phyloP scores from a whole-genome alignment of 2,797 vertebrate genomes.

The Hypotaenidia philippensis region DNA sequence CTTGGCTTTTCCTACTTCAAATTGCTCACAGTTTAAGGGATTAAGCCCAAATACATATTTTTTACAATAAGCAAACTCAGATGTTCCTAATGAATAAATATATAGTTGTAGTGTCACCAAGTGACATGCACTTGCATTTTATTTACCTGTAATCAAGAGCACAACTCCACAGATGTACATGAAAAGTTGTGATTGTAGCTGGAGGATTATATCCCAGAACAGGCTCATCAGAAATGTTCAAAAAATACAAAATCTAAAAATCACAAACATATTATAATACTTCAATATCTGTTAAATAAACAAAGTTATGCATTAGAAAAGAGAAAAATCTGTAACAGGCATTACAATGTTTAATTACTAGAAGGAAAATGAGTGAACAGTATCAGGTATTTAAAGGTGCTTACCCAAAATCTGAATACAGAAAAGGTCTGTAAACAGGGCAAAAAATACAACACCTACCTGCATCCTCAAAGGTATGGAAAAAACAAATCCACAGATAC shows the following conservation, averaged over 20 bases:
- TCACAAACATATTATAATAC: constrained; percentile 52
- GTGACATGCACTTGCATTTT: background rate
- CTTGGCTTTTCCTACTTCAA: background rate
- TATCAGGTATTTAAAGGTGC: background rate
- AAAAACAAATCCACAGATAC: background rate
- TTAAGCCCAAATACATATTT: background rate
- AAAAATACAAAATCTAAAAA: constrained; percentile 92
- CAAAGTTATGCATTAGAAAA: background rate
- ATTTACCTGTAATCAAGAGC: constrained; percentile 94
- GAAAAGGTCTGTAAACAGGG: background rate
- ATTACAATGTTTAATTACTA: background rate
- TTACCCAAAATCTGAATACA: background rate
- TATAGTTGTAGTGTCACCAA: background rate
- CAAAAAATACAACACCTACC: background rate
- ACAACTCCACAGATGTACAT: constrained; percentile 94
- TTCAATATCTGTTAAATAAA: constrained; percentile 31
- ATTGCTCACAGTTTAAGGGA: background rate
- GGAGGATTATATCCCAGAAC: constrained; percentile 96
- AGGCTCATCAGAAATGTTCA: constrained; percentile 96
- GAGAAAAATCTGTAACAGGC: background rate
- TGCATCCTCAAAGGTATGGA: background rate
- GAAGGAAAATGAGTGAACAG: background rate
- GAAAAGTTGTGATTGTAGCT: constrained; percentile 91
- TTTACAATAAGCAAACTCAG: background rate
- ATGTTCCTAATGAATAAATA: background rate